Conservation (phyloP, 2,888 invertebrate genomes). For the Perdita meconis region DNA sequence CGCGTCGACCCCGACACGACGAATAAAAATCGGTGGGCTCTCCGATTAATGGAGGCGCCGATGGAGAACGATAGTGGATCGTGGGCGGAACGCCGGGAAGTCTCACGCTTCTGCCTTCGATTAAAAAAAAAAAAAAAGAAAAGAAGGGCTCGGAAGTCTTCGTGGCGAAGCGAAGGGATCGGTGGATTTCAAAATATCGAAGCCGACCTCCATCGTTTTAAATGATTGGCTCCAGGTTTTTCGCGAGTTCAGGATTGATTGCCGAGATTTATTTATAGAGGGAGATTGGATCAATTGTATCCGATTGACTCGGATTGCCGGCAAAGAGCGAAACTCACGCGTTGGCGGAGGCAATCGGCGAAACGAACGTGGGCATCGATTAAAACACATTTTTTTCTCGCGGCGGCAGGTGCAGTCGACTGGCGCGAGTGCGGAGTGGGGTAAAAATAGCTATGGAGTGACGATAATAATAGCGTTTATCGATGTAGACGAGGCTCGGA, state of each 20-base stretch:
- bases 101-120: no score
- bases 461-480: background rate
- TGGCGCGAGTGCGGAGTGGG: background rate
- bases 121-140: no score
- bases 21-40: background rate
- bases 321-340: background rate
- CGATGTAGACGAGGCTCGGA: background rate
- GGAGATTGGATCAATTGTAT: no score
- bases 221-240: background rate
- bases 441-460: constrained; percentile 5
- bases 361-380: background rate
- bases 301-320: background rate
- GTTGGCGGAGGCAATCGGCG: background rate
- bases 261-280: background rate
- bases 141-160: no score
- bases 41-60: background rate
- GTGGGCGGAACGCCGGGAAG: no score
- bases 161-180: background rate
- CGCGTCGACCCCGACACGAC: background rate
- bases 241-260: background rate
- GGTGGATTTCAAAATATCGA: background rate
- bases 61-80: background rate
- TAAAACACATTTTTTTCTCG: background rate
- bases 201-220: background rate
- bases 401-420: background rate